These are phyloP conservation scores for Lathamus discolor DNA, from an alignment of 2,113 vertebrate genomes.

Conservation along the genomic window DNA sequence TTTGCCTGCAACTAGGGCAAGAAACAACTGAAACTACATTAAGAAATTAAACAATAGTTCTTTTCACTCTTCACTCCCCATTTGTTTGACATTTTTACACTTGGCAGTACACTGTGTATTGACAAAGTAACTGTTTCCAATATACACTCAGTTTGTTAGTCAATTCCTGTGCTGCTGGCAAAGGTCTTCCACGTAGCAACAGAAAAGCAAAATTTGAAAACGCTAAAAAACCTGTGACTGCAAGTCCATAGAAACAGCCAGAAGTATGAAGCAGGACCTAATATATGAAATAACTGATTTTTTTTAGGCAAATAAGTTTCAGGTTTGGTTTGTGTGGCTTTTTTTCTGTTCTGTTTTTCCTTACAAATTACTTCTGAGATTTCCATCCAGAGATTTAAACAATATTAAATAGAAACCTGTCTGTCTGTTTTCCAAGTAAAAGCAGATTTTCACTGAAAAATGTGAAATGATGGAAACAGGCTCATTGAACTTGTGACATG, in stretches of 20 bases:
- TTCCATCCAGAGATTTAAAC: background rate
- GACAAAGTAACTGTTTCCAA: constrained; percentile 8
- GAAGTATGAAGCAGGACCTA: background rate
- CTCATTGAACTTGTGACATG: background rate
- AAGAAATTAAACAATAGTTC: background rate
- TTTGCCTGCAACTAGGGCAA: background rate
- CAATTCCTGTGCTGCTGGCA: constrained; percentile 26
- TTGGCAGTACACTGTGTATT: constrained; percentile 30
- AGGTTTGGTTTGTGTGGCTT: background rate
- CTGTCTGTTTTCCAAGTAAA: background rate
- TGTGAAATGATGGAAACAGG: background rate
- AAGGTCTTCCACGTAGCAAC: background rate
- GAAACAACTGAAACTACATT: background rate
- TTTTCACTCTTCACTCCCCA: background rate
- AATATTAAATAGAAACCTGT: background rate
- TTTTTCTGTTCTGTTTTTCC: background rate
- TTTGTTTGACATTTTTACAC: background rate
- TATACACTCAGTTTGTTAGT: constrained; percentile 12
- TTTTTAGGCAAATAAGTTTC: background rate
- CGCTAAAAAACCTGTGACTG: background rate
- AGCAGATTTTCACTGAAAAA: background rate
- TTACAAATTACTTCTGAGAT: background rate
- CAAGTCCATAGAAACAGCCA: background rate
- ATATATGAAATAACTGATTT: background rate
- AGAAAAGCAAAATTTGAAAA: background rate